Evolutionary conservation across 2,888 invertebrate species (phyloP), one percentile per base, ranked within the genome.

Genomic region (Drosophila robusta): DNA sequence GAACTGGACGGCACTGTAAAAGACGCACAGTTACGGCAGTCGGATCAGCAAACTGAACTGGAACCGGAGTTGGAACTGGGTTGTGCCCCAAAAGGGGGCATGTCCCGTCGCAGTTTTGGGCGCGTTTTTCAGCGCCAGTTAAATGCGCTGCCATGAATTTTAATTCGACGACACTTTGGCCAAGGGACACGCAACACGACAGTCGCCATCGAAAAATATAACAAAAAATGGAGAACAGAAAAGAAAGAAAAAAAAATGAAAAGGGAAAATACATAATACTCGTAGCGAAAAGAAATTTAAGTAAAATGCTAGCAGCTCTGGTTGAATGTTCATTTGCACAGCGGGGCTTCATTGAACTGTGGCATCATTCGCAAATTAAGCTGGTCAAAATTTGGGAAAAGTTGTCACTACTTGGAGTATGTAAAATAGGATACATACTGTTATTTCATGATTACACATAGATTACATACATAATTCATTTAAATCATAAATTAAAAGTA

Each of bases 61-160:
- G 12, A 34, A 34, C 34, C 12, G 34, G 34, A 34, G 12, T 34
- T 12, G 12, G 34, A 34, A 34, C 34, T 34, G 34, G 34, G 12
- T 11, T 12, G 34, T 34, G 34, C 12, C 4, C 12, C 12, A 34
- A 34, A 32, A 12, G 22, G 29, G 46, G 36, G 45, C 46, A 39
- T 39, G 51, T 45, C 51, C 52, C 24, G 52, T 41, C 70, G 60
- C 60, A 36, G 54, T 72, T 82, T 76, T 82, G 73, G 74, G 70
- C 55, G 77, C 65, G 69, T 67, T 70, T 68, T 82, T 67, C 80
- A 73, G 67, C 68, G 66, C 62, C 80, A 84, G 85, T 80, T 87
- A 80, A 86, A 87, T 76, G 68, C 87, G 82, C 76, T 75, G 81
- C 79, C 78, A 85, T 85, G 87, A 85, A 85, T 85, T 85, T 85